Evolutionary conservation across 2,113 vertebrate genomes (phyloP).

Genomic region (Arvicanthis niloticus): DNA sequence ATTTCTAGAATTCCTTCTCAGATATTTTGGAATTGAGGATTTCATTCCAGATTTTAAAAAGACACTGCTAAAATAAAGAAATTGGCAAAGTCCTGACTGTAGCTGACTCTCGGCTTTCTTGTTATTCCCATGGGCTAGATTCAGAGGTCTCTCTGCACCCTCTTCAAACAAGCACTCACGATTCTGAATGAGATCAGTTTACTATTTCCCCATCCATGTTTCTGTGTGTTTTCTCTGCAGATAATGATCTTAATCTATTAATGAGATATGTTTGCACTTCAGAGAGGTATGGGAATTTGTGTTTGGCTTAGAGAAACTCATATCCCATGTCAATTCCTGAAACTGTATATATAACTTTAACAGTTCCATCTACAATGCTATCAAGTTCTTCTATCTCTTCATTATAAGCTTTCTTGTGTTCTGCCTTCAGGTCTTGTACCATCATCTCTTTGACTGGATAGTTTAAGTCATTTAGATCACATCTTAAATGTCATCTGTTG

Average conservation of each 20-base stretch:
- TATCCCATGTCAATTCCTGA: background rate
- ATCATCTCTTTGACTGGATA: background rate
- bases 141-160: background rate
- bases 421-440: background rate
- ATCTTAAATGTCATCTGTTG: conserved; percentile 5
- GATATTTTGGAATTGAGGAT: conserved; percentile 10
- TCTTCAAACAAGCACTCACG: background rate
- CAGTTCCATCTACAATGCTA: background rate
- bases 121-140: background rate
- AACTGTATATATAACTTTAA: background rate
- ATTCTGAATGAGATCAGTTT: conserved; percentile 25
- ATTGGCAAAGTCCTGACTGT: background rate
- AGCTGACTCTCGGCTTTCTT: conserved; percentile 14
- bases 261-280: conserved; percentile 3
- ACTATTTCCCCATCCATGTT: background rate
- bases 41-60: background rate
- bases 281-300: background rate
- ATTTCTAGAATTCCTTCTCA: background rate
- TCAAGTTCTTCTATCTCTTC: background rate
- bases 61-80: background rate
- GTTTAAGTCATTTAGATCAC: background rate
- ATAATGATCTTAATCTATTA: conserved; percentile 43
- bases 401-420: background rate
- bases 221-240: background rate
- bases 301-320: background rate